Conservation (phyloP, 30 jellyfish, hydroid and myxozoan species). For the Hydractinia symbiolongicarpus region DNA sequence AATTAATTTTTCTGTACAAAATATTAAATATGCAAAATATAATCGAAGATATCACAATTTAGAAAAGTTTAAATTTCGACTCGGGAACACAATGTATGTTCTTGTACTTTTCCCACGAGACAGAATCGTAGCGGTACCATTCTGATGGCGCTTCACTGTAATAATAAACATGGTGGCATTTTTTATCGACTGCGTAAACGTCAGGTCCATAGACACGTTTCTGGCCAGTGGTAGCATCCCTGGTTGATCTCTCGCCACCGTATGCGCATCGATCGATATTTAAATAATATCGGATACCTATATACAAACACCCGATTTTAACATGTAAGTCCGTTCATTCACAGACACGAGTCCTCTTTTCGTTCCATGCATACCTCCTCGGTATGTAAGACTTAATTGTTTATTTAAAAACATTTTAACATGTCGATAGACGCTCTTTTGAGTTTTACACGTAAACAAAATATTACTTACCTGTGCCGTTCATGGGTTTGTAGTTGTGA, state of each 20-base stretch:
- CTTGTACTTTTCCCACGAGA: conserved; percentile 11
- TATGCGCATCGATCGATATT: conserved; percentile 57
- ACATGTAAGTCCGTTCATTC: neutral
- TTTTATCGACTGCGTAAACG: conserved; percentile 47
- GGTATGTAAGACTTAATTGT: no score
- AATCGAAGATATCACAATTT: no score
- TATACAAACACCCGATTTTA: neutral
- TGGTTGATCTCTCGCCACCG: conserved; percentile 25
- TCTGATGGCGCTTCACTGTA: neutral
- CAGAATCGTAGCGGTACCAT: conserved; percentile 41
- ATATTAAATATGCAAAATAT: no score
- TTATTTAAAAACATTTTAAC: no score
- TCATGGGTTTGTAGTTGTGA: neutral
- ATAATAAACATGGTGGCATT: conserved; percentile 48
- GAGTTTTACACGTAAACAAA: no score
- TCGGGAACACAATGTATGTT: conserved; percentile 20
- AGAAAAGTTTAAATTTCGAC: no score
- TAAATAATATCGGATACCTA: conserved; percentile 39
- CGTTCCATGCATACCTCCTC: neutral
- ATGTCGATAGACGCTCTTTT: no score
- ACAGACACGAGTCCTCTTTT: neutral
- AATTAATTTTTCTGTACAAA: no score
- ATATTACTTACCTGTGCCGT: neutral
- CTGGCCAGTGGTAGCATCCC: conserved; percentile 8
- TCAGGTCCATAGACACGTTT: conserved; percentile 49